These are phyloP conservation scores for Dilophus febrilis DNA, from an alignment of 2,888 invertebrate species.

Conservation along the genomic window DNA sequence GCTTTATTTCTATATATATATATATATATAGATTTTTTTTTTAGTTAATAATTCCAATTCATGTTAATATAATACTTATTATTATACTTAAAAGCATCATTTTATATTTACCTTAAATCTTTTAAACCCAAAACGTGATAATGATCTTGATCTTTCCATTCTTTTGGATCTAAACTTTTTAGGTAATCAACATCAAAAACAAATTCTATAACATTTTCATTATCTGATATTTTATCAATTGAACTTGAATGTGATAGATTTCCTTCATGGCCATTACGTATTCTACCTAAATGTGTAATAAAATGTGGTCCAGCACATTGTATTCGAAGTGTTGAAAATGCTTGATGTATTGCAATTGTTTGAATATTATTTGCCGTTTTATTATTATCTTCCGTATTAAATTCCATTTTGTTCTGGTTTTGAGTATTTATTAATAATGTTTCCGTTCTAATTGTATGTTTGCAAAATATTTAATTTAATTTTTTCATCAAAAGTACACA, in stretches of 20 bases:
- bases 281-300: slow-evolving; percentile 6
- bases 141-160: slow-evolving; percentile 97
- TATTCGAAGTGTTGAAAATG: slow-evolving; percentile 7
- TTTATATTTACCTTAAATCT: slow-evolving; percentile 29
- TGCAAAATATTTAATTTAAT: too few species aligned
- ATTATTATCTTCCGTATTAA: too few species aligned
- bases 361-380: too few species aligned
- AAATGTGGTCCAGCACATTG: slow-evolving; percentile 10
- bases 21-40: background rate
- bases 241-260: slow-evolving; percentile 10
- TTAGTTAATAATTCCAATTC: background rate
- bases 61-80: background rate
- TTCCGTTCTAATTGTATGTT: too few species aligned
- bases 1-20: slow-evolving; percentile 49
- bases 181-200: slow-evolving; percentile 69
- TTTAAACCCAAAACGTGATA: slow-evolving; percentile 88
- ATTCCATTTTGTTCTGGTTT: too few species aligned
- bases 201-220: slow-evolving; percentile 31
- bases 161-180: slow-evolving; percentile 79
- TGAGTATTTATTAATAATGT: too few species aligned
- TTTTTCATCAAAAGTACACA: too few species aligned
- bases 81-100: background rate
- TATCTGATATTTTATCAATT: slow-evolving; percentile 8
- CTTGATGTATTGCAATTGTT: slow-evolving; percentile 4
- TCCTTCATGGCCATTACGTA: slow-evolving; percentile 6